Conservation (phyloP, 2,113 vertebrate species). For the Malurus melanocephalus region DNA sequence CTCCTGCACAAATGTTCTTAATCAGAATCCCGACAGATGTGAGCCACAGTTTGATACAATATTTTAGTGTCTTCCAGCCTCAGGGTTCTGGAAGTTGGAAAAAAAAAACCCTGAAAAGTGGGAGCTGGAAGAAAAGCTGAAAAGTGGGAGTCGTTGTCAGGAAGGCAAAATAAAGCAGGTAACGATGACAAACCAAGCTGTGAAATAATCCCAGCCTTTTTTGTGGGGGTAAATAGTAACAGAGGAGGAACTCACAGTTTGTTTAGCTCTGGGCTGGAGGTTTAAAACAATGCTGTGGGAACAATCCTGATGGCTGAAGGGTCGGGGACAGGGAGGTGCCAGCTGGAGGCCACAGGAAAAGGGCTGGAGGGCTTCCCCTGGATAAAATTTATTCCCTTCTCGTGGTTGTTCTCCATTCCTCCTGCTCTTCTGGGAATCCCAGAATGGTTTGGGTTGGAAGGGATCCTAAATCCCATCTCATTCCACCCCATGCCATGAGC, state of each 20-base stretch:
- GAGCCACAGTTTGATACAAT: too few species aligned
- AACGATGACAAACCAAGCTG: not conserved
- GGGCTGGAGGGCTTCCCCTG: not conserved
- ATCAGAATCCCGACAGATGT: too few species aligned
- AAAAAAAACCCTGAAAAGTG: too few species aligned
- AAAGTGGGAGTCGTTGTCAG: not conserved
- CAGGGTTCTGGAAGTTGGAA: too few species aligned
- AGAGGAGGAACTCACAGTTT: constrained; percentile 4
- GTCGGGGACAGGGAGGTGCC: fast-evolving
- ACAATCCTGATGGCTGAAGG: not conserved
- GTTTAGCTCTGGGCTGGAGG: not conserved
- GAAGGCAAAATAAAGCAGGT: not conserved
- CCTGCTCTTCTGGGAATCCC: not conserved
- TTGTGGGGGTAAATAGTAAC: not conserved
- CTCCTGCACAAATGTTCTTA: too few species aligned
- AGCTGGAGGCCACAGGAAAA: not conserved
- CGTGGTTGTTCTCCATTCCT: fast-evolving
- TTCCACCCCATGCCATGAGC: not conserved
- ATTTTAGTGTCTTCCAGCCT: too few species aligned
- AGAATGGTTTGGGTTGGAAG: not conserved
- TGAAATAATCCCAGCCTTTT: not conserved
- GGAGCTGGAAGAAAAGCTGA: too few species aligned
- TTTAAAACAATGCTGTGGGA: constrained; percentile 20
- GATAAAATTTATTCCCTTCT: not conserved
- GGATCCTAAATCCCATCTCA: not conserved